Percentiles rank a stretch among this genome's conserved stretches.
These are phyloP conservation scores for Psix sp. DNA, from an alignment of 1,140 invertebrate species.

Conservation along the genomic window DNA sequence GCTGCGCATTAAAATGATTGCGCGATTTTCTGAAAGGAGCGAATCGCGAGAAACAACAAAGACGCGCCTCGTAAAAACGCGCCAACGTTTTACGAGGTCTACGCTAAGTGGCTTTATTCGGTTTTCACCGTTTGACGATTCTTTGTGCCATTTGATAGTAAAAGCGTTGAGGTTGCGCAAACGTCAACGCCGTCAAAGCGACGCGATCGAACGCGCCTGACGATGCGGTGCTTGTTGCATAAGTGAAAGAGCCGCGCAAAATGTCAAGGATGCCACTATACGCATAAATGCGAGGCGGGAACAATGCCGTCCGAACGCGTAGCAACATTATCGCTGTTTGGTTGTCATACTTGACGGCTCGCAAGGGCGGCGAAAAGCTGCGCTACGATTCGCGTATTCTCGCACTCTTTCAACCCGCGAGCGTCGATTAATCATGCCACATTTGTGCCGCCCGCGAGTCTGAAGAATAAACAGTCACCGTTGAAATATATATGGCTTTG, in stretches of 20 bases:
- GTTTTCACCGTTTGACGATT: background rate
- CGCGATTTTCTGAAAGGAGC: slow-evolving; percentile 2
- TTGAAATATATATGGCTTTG: slow-evolving; percentile 35
- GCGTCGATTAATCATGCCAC: slow-evolving; percentile 33
- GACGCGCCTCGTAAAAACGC: background rate
- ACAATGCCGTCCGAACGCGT: slow-evolving; percentile 58
- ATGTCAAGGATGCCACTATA: slow-evolving; percentile 74
- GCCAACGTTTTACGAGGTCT: too few species aligned
- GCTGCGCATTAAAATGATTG: too few species aligned
- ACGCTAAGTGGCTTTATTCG: background rate
- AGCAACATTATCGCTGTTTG: slow-evolving; percentile 60
- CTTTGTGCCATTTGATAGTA: background rate
- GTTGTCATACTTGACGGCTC: slow-evolving; percentile 52
- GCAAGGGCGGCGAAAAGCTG: slow-evolving; percentile 21
- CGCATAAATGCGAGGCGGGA: slow-evolving; percentile 29
- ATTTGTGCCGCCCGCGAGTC: slow-evolving; percentile 22
- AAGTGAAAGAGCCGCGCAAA: slow-evolving; percentile 71
- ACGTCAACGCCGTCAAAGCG: slow-evolving; percentile 13
- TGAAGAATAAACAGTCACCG: slow-evolving; percentile 35
- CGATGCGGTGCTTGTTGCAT: slow-evolving; percentile 66
- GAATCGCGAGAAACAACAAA: background rate
- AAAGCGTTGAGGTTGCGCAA: slow-evolving; percentile 21
- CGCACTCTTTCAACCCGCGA: slow-evolving; percentile 6
- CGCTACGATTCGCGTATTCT: slow-evolving; percentile 2
- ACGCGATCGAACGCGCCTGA: slow-evolving; percentile 61